Base-by-base conservation (phyloP, 2,113 vertebrate species). In the Pampusana beccarii region DNA sequence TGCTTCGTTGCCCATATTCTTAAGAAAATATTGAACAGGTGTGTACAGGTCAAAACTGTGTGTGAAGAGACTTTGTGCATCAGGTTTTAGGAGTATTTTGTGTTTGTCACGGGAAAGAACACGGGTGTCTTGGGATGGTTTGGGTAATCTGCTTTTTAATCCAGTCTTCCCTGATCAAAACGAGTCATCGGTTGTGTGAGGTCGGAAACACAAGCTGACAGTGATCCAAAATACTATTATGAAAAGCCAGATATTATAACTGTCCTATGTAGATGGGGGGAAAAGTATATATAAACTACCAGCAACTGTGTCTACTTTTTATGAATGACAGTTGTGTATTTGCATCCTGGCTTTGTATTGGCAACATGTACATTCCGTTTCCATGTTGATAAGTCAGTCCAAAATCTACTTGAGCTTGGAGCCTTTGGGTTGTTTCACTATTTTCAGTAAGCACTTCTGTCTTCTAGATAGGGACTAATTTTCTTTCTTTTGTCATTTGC, bases 401-500 rank as follows among this genome's bases (percentile, higher is more conserved):
- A 80, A 89, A 89, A 65, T 16, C 5, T 92, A 34, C 54, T 82
- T 73, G 64, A 91, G 23, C 12, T 86, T 54, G 29, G 72, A 81
- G n/a, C 19, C 23, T 86, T 51, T 80, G 40, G 4, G 6, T 72
- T 91, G 12, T 93, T 71, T 86, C 18, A 56, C 3, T 93, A 1
- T 80, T 93, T 89, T 73, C 19, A 21, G 16, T 86, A 84, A 71
- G 33, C 26, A 54, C 17, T 96, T 86, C 10, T 60, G 28, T 44
- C 23, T 90, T 38, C 53, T 86, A 91, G 36, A 21, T 7, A 54
- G 24, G 16, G 10, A 75, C 54, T 97, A 5, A 92, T 93, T 97
- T 74, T 86, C 58, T 58, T 94, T 92, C 65, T 70, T 87, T 87
- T 85, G 29, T 89, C 40, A 26, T 89, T 75, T 96, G 61, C 95